Evolutionary conservation across 2,113 vertebrate species (phyloP).

Genomic region (Brienomyrus longianalis): DNA sequence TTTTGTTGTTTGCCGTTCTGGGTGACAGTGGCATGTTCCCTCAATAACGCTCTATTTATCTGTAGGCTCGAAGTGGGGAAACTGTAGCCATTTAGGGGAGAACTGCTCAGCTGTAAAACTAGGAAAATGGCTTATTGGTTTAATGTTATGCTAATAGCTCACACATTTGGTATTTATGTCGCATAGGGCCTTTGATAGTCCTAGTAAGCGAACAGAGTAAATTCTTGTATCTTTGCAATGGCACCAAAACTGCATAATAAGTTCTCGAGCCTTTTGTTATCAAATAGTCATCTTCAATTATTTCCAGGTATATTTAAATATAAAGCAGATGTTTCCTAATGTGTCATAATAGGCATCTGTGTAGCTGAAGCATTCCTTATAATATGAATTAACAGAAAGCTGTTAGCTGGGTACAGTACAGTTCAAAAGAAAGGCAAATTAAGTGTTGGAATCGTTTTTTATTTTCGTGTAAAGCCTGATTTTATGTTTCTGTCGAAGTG

Average conservation of each 20-base stretch:
- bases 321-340: neutral
- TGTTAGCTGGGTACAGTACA: neutral
- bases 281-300: neutral
- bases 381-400: slow-evolving; percentile 11
- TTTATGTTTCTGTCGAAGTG: neutral
- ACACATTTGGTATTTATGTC: neutral
- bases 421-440: neutral
- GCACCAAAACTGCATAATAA: neutral
- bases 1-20: neutral
- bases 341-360: neutral
- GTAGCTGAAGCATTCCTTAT: slow-evolving; percentile 7
- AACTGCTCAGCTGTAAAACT: neutral
- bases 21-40: neutral
- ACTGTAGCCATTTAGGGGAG: neutral
- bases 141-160: neutral
- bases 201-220: neutral
- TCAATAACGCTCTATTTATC: neutral
- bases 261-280: neutral
- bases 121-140: neutral
- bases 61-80: neutral
- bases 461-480: neutral
- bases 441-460: neutral
- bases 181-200: neutral
- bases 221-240: neutral
- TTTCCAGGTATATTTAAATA: neutral